Base-by-base conservation (phyloP, 2,113 vertebrate species). In the Raja brachyura region DNA sequence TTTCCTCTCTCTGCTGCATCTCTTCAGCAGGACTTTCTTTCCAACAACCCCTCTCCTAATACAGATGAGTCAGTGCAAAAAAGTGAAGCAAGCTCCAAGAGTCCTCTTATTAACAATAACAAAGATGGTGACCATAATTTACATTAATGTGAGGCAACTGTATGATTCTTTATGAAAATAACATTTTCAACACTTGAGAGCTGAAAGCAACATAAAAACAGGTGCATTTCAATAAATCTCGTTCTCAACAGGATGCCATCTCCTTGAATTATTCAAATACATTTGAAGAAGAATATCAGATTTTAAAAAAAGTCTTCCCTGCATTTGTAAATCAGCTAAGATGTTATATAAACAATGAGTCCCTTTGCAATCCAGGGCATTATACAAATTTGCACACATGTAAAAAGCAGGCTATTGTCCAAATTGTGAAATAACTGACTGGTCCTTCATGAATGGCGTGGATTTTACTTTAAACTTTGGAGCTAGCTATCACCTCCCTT, bases 211-310 rank as follows among this genome's bases (percentile, higher is more conserved):
- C 54, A 63, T 90, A 92, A 92, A 73, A 88, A 8, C 18, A 13
- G 39, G 10, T 54, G n/a, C 66, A 39, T 68, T 48, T 92, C 33
- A 73, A 92, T n/a, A 88, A 9, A 1, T 75, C 73, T 88, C n/a
- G 16, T 7, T 88, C 61, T 88, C 59, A 63, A 92, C 66, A 54
- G 28, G 90, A 92, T 48, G 39, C 20, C 68, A 54, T 92, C 90
- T 92, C 86, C n/a, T 83, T 70, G 68, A 92, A 92, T 73, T 92
- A 73, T 20, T 54, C 90, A 92, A 92, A 92, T 92, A 18, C 39
- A 73, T 54, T 92, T 73, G 18, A 73, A 33, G 31, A 92, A 92
- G 33, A 92, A 39, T 90, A 39, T 68, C 11, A 66, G 2, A 13
- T 28, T 39, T 92, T 74, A 48, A 5, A 73, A 90, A 70, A 70